phyloP scores from a whole-genome alignment of 2,797 vertebrate species.

The Steatocranus sp. region DNA sequence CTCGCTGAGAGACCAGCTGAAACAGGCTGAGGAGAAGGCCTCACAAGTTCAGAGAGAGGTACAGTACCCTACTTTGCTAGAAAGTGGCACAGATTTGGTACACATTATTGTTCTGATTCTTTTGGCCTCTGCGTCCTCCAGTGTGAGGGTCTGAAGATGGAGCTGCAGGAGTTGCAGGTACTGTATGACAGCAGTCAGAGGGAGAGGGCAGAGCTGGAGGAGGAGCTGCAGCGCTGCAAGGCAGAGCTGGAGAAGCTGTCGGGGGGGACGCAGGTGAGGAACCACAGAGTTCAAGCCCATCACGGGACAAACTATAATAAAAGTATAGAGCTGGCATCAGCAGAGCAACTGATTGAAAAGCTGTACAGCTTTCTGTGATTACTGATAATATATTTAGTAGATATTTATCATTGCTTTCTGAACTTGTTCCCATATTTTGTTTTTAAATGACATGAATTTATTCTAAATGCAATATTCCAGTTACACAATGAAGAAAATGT shows the following conservation, averaged over 20 bases:
- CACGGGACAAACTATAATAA: background rate
- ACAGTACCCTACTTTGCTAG: background rate
- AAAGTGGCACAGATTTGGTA: background rate
- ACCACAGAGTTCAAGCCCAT: background rate
- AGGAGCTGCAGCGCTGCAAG: conserved; percentile 84
- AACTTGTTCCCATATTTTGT: background rate
- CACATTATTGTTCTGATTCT: background rate
- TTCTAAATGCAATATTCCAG: background rate
- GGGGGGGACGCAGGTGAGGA: conserved; percentile 70
- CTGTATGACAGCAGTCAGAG: conserved; percentile 78
- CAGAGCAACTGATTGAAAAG: background rate
- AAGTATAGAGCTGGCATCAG: background rate
- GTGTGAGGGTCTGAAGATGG: conserved; percentile 75
- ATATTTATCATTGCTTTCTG: background rate
- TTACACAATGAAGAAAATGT: background rate
- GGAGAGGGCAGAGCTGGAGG: conserved; percentile 80
- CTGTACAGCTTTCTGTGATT: background rate
- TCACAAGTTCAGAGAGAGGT: conserved; percentile 77
- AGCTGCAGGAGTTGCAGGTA: conserved; percentile 80
- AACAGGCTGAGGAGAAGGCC: conserved; percentile 78
- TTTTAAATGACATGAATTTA: background rate
- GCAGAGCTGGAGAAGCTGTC: conserved; percentile 83
- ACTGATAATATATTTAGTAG: background rate
- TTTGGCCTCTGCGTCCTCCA: conserved; percentile 45
- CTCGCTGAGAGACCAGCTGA: conserved; percentile 79